These are phyloP conservation scores for Drosophila bipectinata DNA, from an alignment of 1,140 invertebrate species.

Conservation along the genomic window DNA sequence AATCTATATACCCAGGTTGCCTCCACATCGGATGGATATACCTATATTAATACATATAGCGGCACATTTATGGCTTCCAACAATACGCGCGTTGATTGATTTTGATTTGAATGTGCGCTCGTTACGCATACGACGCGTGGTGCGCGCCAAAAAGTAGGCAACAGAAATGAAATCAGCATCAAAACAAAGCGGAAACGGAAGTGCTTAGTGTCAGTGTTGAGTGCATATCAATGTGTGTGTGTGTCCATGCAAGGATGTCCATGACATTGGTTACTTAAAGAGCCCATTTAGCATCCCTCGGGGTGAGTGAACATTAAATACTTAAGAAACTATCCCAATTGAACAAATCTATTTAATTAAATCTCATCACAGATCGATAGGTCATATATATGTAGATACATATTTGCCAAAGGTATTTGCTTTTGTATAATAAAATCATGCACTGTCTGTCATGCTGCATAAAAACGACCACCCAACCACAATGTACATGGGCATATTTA, in stretches of 20 bases:
- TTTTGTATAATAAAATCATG: slow-evolving; percentile 19
- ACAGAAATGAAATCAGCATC: slow-evolving; percentile 32
- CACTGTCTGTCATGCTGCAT: slow-evolving; percentile 7
- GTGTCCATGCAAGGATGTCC: slow-evolving; percentile 26
- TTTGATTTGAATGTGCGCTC: slow-evolving; percentile 77
- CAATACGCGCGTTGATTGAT: slow-evolving; percentile 74
- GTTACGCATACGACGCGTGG: slow-evolving; percentile 73
- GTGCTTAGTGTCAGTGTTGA: slow-evolving; percentile 56
- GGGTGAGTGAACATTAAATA: slow-evolving; percentile 30
- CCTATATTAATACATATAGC: not conserved
- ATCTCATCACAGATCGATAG: slow-evolving; percentile 44
- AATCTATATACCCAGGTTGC: slow-evolving; percentile 6
- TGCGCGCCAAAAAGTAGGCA: slow-evolving; percentile 67
- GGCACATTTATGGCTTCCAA: slow-evolving; percentile 41
- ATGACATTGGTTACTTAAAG: slow-evolving; percentile 29
- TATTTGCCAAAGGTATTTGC: slow-evolving; percentile 48
- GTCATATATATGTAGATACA: slow-evolving; percentile 36
- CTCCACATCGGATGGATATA: slow-evolving; percentile 14
- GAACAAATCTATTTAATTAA: slow-evolving; percentile 4
- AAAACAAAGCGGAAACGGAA: slow-evolving; percentile 72
- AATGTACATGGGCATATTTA: slow-evolving; percentile 29
- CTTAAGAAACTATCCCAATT: not conserved
- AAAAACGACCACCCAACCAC: slow-evolving; percentile 6
- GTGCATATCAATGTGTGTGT: slow-evolving; percentile 20
- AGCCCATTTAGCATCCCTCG: slow-evolving; percentile 6